These are phyloP conservation scores for Percopsis omiscomaycus DNA, from an alignment of 2,797 vertebrate species.

Conservation along the genomic window DNA sequence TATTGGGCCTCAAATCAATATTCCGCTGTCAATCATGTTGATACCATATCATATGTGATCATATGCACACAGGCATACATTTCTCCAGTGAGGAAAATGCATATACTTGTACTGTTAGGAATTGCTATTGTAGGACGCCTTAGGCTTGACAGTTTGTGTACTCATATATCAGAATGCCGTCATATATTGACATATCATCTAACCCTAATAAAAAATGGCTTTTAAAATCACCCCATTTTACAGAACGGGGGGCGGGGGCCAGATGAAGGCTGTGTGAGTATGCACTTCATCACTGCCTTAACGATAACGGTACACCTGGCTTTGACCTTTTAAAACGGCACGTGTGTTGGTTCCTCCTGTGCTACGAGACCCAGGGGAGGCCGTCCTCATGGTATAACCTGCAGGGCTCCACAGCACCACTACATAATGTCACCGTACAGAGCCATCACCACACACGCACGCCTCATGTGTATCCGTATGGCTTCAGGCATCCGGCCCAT, in stretches of 20 bases:
- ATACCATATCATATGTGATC: constrained; percentile 33
- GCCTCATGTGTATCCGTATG: constrained; percentile 22
- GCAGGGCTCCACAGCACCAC: constrained; percentile 28
- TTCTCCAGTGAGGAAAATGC: constrained; percentile 46
- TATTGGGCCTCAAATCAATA: constrained; percentile 60
- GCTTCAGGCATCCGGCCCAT: constrained; percentile 16
- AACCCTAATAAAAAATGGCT: constrained; percentile 50
- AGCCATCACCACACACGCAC: constrained; percentile 24
- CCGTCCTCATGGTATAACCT: constrained; percentile 43
- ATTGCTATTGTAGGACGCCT: constrained; percentile 35
- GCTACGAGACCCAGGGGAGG: constrained; percentile 60
- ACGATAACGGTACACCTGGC: constrained; percentile 56
- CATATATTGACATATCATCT: constrained; percentile 33
- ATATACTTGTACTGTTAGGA: constrained; percentile 33
- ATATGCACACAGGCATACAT: constrained; percentile 28
- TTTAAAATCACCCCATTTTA: constrained; percentile 42
- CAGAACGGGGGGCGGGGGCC: constrained; percentile 28
- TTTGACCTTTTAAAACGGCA: constrained; percentile 72
- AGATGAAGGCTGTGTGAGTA: constrained; percentile 38
- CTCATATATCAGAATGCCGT: constrained; percentile 18
- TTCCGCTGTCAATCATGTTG: constrained; percentile 55
- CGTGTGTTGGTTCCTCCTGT: constrained; percentile 53
- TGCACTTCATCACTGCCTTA: constrained; percentile 55
- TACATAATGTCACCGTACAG: constrained; percentile 38
- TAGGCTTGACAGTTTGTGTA: not conserved